A percentile compares a stretch with the other conserved stretches of the same genome.
Conservation (phyloP, 2,797 vertebrate species). For the Enteromius mattozi region DNA sequence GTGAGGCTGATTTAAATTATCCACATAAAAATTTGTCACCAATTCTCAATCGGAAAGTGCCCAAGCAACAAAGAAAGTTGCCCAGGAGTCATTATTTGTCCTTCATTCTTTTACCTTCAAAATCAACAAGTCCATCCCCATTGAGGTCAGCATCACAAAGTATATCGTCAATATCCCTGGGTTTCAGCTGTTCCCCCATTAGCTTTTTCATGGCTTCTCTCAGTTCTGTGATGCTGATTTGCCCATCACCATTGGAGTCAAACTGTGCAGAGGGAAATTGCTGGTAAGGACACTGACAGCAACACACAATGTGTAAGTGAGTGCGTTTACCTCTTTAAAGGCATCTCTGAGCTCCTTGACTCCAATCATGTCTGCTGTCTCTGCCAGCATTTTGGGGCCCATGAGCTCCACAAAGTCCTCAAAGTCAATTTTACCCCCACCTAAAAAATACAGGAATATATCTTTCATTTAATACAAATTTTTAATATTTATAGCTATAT, state of each 20-base stretch:
- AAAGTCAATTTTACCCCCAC: conserved; percentile 91
- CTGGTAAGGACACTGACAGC: background rate
- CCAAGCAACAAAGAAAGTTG: background rate
- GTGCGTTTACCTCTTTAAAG: conserved; percentile 85
- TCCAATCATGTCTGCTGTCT: conserved; percentile 96
- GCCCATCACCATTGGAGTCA: conserved; percentile 89
- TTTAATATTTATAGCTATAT: background rate
- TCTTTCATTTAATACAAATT: background rate
- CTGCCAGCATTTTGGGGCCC: conserved; percentile 95
- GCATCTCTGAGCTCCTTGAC: conserved; percentile 92
- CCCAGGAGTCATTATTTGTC: no score
- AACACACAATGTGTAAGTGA: background rate
- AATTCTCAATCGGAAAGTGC: background rate
- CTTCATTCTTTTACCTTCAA: conserved; percentile 84
- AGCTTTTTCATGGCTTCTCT: conserved; percentile 93
- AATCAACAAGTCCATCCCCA: conserved; percentile 91
- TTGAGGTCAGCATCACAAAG: conserved; percentile 91
- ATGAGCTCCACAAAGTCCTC: conserved; percentile 97
- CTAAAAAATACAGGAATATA: conserved; percentile 48
- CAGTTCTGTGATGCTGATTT: conserved; percentile 89
- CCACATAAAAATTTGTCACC: background rate
- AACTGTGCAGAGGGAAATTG: conserved; percentile 77
- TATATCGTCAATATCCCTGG: conserved; percentile 92
- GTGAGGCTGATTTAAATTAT: background rate
- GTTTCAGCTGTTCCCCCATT: conserved; percentile 90